Evolutionary conservation across 1,140 invertebrate genomes (phyloP).

Genomic region (Rhynchophorus ferrugineus): DNA sequence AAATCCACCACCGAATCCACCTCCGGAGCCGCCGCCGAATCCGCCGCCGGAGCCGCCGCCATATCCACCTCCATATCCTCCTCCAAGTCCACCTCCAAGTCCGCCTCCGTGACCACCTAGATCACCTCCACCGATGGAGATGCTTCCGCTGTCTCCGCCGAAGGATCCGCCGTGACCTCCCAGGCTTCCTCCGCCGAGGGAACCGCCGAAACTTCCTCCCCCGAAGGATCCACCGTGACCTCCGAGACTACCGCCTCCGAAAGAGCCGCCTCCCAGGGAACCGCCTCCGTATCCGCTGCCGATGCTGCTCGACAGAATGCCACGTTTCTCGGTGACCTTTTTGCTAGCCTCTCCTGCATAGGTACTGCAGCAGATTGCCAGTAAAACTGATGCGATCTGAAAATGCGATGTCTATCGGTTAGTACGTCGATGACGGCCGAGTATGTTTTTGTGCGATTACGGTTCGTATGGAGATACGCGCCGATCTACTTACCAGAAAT

Average conservation of each 20-base stretch:
- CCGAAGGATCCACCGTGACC: slow-evolving; percentile 28
- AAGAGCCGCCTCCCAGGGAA: slow-evolving; percentile 26
- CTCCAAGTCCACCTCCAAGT: slow-evolving; percentile 1
- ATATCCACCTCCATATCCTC: slow-evolving; percentile 3
- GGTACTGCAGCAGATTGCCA: slow-evolving; percentile 28
- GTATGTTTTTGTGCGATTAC: not conserved
- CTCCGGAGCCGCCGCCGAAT: slow-evolving; percentile 17
- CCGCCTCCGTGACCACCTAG: slow-evolving; percentile 10
- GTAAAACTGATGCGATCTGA: slow-evolving; percentile 30
- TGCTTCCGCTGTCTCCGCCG: slow-evolving; percentile 17
- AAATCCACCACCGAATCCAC: slow-evolving; percentile 28
- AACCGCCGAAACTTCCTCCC: slow-evolving; percentile 22
- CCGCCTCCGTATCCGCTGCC: slow-evolving; percentile 27
- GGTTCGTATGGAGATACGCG: no score
- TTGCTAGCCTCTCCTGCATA: slow-evolving; percentile 29
- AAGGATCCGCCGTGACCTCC: slow-evolving; percentile 17
- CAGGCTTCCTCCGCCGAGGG: slow-evolving; percentile 21
- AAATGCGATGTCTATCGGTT: no score
- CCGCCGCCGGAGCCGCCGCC: slow-evolving; percentile 20
- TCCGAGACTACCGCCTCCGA: slow-evolving; percentile 23
- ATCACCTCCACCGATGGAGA: slow-evolving; percentile 9
- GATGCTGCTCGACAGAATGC: slow-evolving; percentile 30
- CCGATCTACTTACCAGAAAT: slow-evolving; percentile 28
- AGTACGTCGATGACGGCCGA: not conserved
- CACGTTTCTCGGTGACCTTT: slow-evolving; percentile 32